Percentiles rank a stretch among this genome's conserved stretches.
These are phyloP conservation scores for Zaprionus inermis DNA, from an alignment of 1,140 invertebrate species.

Conservation along the genomic window DNA sequence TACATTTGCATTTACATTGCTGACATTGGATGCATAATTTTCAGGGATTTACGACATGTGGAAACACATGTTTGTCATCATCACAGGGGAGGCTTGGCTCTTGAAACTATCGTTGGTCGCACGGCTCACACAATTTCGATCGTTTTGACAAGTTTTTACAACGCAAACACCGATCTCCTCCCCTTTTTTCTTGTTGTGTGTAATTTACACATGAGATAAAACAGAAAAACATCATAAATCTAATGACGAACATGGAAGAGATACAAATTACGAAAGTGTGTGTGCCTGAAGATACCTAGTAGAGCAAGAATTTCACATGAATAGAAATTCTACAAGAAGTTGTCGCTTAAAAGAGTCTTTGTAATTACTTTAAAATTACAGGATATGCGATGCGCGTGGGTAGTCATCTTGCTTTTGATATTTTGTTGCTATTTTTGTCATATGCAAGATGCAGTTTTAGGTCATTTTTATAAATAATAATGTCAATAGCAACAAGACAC, in stretches of 20 bases:
- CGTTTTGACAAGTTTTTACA: conserved; percentile 31
- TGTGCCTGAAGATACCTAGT: not conserved
- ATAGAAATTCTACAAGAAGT: not conserved
- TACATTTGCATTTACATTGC: conserved; percentile 25
- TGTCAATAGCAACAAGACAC: conserved; percentile 16
- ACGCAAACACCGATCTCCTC: not conserved
- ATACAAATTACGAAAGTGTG: not conserved
- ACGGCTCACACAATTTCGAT: conserved; percentile 28
- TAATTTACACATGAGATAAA: conserved; percentile 33
- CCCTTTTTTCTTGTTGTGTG: not conserved
- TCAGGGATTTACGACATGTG: conserved; percentile 59
- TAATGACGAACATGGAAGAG: conserved; percentile 15
- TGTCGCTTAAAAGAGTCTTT: not conserved
- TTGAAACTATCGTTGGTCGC: conserved; percentile 26
- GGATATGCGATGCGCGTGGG: not conserved
- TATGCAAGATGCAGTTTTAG: conserved; percentile 72
- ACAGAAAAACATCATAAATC: conserved; percentile 38
- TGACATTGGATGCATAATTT: conserved; percentile 51
- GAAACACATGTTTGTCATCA: conserved; percentile 64
- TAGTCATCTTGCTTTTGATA: conserved; percentile 5
- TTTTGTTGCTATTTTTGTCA: conserved; percentile 43
- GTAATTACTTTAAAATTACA: not conserved
- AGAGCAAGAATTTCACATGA: not conserved
- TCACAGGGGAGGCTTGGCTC: not conserved
- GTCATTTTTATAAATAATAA: conserved; percentile 69